phyloP scores from a whole-genome alignment of 2,113 vertebrate species.

The Oryzias javanicus region DNA sequence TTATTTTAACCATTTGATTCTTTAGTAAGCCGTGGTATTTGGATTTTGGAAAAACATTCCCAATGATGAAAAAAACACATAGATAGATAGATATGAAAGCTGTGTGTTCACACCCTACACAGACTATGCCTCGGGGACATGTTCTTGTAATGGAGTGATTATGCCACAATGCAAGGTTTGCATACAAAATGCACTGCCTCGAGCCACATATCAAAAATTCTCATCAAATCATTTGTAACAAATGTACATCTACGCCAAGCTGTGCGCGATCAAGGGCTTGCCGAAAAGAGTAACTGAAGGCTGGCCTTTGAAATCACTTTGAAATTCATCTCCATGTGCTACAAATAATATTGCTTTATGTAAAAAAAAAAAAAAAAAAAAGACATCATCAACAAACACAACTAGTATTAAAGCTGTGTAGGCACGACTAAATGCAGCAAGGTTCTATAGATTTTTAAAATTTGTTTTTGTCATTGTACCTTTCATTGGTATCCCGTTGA shows the following conservation, averaged over 20 bases:
- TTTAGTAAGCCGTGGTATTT: slow-evolving; percentile 23
- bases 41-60: slow-evolving; percentile 6
- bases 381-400: not conserved
- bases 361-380: not conserved
- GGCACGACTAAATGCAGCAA: no score
- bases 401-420: not conserved
- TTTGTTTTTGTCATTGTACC: no score
- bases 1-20: slow-evolving; percentile 8
- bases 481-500: no score
- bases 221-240: slow-evolving; percentile 58
- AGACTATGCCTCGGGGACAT: slow-evolving; percentile 67
- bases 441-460: no score
- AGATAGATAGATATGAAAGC: slow-evolving; percentile 56
- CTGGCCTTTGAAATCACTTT: slow-evolving; percentile 23
- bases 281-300: slow-evolving; percentile 30
- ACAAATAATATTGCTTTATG: slow-evolving; percentile 11
- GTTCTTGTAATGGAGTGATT: slow-evolving; percentile 78
- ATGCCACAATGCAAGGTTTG: slow-evolving; percentile 74
- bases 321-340: slow-evolving; percentile 4
- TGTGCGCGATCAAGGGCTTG: slow-evolving; percentile 37
- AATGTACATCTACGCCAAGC: slow-evolving; percentile 56
- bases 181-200: slow-evolving; percentile 68
- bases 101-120: slow-evolving; percentile 59
- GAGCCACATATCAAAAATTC: slow-evolving; percentile 68
- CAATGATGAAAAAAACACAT: slow-evolving; percentile 38